Conservation (phyloP, 2,113 vertebrate genomes). For the Pedetes capensis region DNA sequence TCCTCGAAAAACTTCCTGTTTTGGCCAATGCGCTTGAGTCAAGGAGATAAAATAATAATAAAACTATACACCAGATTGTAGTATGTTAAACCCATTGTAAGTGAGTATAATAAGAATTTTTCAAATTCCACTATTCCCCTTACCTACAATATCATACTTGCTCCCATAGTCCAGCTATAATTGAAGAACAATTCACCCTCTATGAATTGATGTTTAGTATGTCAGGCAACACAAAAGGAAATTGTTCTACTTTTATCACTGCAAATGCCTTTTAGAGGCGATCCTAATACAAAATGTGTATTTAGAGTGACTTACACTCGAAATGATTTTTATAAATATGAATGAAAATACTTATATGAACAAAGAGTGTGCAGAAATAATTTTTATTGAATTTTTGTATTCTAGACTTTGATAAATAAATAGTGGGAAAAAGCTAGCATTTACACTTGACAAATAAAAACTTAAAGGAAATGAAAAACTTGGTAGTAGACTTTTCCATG, state of each 20-base stretch:
- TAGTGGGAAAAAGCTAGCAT: background rate
- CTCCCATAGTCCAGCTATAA: background rate
- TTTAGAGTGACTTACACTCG: background rate
- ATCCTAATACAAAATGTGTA: background rate
- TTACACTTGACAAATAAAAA: background rate
- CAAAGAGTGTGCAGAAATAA: background rate
- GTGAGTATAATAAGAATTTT: background rate
- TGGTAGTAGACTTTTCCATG: constrained; percentile 1
- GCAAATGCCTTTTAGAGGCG: background rate
- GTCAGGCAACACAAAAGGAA: background rate
- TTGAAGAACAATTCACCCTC: background rate
- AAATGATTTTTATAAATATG: constrained; percentile 13
- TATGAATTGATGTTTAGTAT: background rate
- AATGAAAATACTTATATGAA: background rate
- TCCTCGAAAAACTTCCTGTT: background rate
- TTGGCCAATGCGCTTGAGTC: background rate
- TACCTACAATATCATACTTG: background rate
- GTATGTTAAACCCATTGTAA: background rate
- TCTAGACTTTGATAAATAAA: background rate
- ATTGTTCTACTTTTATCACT: background rate
- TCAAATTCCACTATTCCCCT: background rate
- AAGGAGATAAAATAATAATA: background rate
- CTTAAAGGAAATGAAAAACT: constrained; percentile 40
- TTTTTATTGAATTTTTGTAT: background rate
- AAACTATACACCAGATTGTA: background rate